phyloP scores from a whole-genome alignment of 2,888 invertebrate genomes.

The Calameuta filiformis region DNA sequence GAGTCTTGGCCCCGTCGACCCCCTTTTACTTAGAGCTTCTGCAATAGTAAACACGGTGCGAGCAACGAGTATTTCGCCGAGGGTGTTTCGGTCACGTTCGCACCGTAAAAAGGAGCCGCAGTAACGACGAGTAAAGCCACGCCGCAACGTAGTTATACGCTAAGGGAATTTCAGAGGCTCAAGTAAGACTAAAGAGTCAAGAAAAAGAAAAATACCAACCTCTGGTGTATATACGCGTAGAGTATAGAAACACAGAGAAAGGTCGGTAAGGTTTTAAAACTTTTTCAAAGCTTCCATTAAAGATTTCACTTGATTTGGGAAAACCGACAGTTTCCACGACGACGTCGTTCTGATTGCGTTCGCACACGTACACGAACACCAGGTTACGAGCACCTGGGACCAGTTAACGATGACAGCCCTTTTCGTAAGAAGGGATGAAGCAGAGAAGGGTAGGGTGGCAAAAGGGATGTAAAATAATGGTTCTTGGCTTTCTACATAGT shows the following conservation, averaged over 20 bases:
- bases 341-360: neutral
- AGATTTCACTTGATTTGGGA: neutral
- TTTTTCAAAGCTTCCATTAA: neutral
- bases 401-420: neutral
- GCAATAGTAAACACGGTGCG: conserved; percentile 38
- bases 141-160: neutral
- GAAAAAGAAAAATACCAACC: neutral
- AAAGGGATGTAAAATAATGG: neutral
- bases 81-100: conserved; percentile 34
- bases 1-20: conserved; percentile 17
- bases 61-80: conserved; percentile 24
- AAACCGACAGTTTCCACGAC: neutral
- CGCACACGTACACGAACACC: neutral
- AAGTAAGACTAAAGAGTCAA: neutral
- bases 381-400: neutral
- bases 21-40: conserved; percentile 30
- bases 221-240: neutral
- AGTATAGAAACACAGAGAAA: neutral
- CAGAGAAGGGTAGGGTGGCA: neutral
- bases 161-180: neutral
- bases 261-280: neutral
- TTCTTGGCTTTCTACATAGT: neutral
- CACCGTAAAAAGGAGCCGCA: conserved; percentile 37
- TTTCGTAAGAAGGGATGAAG: neutral
- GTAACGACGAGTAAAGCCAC: conserved; percentile 25